Base-by-base conservation (phyloP, 2,888 invertebrate genomes). In the Harmothoe impar region DNA sequence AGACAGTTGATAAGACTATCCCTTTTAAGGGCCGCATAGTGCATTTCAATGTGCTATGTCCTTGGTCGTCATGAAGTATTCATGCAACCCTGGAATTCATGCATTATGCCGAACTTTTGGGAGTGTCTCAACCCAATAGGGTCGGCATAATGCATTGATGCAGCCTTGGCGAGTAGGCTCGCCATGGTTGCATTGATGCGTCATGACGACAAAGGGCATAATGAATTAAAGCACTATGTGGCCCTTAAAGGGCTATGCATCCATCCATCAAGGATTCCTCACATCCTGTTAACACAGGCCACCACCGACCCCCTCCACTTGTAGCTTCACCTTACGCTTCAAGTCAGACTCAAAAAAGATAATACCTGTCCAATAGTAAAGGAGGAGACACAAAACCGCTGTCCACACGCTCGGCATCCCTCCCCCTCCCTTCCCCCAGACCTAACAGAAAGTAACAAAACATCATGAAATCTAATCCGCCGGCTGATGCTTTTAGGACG, bases 1-100 rank as follows among this genome's bases (percentile, higher is more conserved):
- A 86, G 86, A 56, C 86, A 86, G 86, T 56, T 86, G 86, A 86
- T 86, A 86, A 86, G 86, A 86, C 86, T 54, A n/a, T n/a, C n/a
- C n/a, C n/a, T n/a, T n/a, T n/a, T n/a, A n/a, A n/a, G n/a, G n/a
- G n/a, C n/a, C n/a, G n/a, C n/a, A n/a, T n/a, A n/a, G n/a, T n/a
- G n/a, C n/a, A n/a, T n/a, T n/a, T n/a, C n/a, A n/a, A n/a, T n/a
- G n/a, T n/a, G n/a, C n/a, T n/a, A n/a, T n/a, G n/a, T n/a, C n/a
- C n/a, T n/a, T n/a, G n/a, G n/a, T n/a, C n/a, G n/a, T n/a, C n/a
- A n/a, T n/a, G n/a, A n/a, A n/a, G n/a, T n/a, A n/a, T n/a, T n/a
- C n/a, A n/a, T n/a, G n/a, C n/a, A n/a, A n/a, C n/a, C n/a, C n/a
- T n/a, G n/a, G n/a, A n/a, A n/a, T n/a, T n/a, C n/a, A n/a, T n/a